Percentiles rank a stretch among this genome's conserved stretches.
Conservation (phyloP, 35 echinoderm and acorn worm species). For the Amphiura filiformis region DNA sequence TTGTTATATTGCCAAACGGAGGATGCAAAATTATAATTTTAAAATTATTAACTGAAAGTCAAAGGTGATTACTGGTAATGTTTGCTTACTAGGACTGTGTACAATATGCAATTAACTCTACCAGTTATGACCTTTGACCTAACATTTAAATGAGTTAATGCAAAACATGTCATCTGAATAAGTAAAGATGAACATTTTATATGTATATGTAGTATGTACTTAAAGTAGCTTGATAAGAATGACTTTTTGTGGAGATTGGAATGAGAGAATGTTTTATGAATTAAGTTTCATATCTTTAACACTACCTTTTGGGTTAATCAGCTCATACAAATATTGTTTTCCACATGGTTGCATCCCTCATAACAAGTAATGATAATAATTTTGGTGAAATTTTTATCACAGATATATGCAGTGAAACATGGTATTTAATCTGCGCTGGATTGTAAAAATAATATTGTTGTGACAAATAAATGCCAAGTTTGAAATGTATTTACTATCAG, state of each 20-base stretch:
- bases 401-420: too few species aligned
- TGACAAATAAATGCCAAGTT: too few species aligned
- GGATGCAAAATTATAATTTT: not conserved
- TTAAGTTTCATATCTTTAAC: not conserved
- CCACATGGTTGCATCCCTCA: not conserved
- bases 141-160: not conserved
- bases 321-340: not conserved
- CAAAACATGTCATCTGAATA: not conserved
- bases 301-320: not conserved
- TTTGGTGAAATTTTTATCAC: not conserved
- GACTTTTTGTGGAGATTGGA: not conserved
- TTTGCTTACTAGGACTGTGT: not conserved
- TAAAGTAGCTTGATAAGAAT: not conserved
- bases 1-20: not conserved
- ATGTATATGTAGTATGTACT: not conserved
- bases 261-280: not conserved
- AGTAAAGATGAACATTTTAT: not conserved
- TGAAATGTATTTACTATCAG: too few species aligned
- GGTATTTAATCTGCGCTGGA: too few species aligned
- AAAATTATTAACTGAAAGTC: not conserved
- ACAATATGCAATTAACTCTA: not conserved
- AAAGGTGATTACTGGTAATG: not conserved
- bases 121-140: not conserved
- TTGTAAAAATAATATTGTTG: too few species aligned
- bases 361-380: not conserved